phyloP scores from a whole-genome alignment of 2,888 invertebrate species.

The Drosophila rubida region DNA sequence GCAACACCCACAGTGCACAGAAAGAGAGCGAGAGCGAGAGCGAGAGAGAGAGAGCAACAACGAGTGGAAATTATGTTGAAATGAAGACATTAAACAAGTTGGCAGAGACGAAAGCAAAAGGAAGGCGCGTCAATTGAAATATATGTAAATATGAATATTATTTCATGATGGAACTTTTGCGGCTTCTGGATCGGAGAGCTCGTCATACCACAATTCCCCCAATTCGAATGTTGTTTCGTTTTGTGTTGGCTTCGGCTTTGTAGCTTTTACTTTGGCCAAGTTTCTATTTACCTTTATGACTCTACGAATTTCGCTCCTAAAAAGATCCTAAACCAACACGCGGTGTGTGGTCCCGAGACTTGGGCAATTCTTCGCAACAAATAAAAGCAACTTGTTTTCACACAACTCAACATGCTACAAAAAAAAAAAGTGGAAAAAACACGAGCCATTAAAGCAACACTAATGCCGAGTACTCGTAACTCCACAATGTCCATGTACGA shows the following conservation, averaged over 20 bases:
- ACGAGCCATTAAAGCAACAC: conserved; percentile 13
- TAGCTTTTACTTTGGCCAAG: conserved; percentile 20
- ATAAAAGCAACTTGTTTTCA: conserved; percentile 49
- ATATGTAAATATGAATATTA: conserved; percentile 49
- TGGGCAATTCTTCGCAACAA: conserved; percentile 31
- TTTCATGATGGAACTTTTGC: conserved; percentile 31
- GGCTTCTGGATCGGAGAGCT: conserved; percentile 61
- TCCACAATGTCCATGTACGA: conserved; percentile 30
- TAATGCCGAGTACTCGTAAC: conserved; percentile 1
- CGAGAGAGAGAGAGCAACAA: not conserved
- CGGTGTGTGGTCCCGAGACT: conserved; percentile 49
- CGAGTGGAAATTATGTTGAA: conserved; percentile 59
- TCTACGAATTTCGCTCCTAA: conserved; percentile 43
- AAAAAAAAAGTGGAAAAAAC: conserved; percentile 16
- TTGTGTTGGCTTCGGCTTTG: not conserved
- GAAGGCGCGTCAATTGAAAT: conserved; percentile 57
- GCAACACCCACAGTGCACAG: conserved; percentile 62
- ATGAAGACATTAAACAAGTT: conserved; percentile 69
- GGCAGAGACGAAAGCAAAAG: conserved; percentile 3
- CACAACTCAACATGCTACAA: conserved; percentile 22
- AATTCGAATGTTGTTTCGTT: conserved; percentile 25
- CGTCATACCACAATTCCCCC: conserved; percentile 28
- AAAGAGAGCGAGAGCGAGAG: too few relatives aligned
- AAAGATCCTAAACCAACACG: conserved; percentile 26
- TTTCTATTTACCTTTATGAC: conserved; percentile 53